Base-by-base conservation (phyloP, 2,888 invertebrate species). In the Chloromyia formosa region DNA sequence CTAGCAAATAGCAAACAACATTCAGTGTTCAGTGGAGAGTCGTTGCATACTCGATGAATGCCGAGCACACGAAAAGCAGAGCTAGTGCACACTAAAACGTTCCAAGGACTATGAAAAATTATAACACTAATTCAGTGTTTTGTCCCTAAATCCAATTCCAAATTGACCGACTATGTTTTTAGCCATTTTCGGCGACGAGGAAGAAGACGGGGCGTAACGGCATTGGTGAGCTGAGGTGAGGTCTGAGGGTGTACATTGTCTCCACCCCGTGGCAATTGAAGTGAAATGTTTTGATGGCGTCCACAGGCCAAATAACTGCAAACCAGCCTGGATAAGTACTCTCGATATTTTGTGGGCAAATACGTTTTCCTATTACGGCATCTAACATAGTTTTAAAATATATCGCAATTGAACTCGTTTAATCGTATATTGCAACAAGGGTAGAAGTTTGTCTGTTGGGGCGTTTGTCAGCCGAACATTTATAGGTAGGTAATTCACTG, bases 71-170 rank as follows among this genome's bases (percentile, higher is more conserved):
- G 66, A 9, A 5, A 45, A 18, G 45, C 68, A 62, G 54, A 54
- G 35, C 56, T 40, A 56, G 40, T 18, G n/a, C 12, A 71, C 18
- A 16, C 56, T 74, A 35, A 35, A 49, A 49, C 49, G 49, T 49
- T n/a, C 49, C 49, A 35, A 35, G 27, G 27, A 12, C 49, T 49
- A 49, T 49, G 49, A 49, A 77, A 77, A 77, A 77, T 77, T 77
- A 76, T 77, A 77, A 75, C 73, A 77, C 77, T 77, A 77, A 77
- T 77, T 75, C 75, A 75, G 75, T 75, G 75, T 76, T 75, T 77
- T 77, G 75, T 76, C 64, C 42, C 64, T 56, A 58, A 76, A 77
- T 75, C 77, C 77, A 77, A 77, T 77, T 77, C 75, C 73, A 71
- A 77, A 77, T 77, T 75, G 75, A 76, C 75, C 75, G 60, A 73